Conservation (phyloP, 2,797 vertebrate genomes). For the Masticophis lateralis region DNA sequence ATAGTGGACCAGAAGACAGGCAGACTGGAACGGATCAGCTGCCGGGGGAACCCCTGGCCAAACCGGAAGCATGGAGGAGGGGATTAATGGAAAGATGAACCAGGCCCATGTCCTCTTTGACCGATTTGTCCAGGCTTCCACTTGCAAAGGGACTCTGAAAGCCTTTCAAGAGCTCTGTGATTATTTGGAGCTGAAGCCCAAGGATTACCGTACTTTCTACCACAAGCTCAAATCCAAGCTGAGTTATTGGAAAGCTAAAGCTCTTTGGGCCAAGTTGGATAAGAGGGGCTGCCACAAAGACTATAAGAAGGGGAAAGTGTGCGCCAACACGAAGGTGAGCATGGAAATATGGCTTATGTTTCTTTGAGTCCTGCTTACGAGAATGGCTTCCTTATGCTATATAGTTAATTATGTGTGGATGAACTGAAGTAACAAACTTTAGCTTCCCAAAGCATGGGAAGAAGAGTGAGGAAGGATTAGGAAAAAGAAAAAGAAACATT, state of each 20-base stretch:
- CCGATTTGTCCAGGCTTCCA: slow-evolving; percentile 90
- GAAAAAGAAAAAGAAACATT: too few species aligned
- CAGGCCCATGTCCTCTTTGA: slow-evolving; percentile 89
- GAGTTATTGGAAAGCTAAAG: slow-evolving; percentile 99
- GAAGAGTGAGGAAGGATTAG: too few species aligned
- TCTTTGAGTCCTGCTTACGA: neutral
- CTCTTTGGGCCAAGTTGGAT: slow-evolving; percentile 95
- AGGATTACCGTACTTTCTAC: slow-evolving; percentile 90
- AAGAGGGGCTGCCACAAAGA: slow-evolving; percentile 94
- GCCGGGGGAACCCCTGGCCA: slow-evolving; percentile 37
- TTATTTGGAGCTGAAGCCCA: slow-evolving; percentile 88
- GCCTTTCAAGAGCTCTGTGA: slow-evolving; percentile 97
- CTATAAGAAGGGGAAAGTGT: slow-evolving; percentile 94
- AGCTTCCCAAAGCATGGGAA: too few species aligned
- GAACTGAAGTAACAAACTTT: neutral
- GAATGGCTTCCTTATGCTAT: neutral
- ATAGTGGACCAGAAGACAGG: slow-evolving; percentile 37
- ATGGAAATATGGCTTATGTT: neutral
- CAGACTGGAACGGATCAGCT: slow-evolving; percentile 61
- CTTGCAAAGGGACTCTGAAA: slow-evolving; percentile 92
- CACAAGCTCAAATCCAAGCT: slow-evolving; percentile 97
- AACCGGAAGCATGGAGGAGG: slow-evolving; percentile 74
- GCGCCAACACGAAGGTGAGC: slow-evolving; percentile 89
- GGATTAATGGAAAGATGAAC: slow-evolving; percentile 76
- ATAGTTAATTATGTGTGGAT: neutral